Conservation (phyloP, 2,797 vertebrate genomes). For the Orestias chungarensis region DNA sequence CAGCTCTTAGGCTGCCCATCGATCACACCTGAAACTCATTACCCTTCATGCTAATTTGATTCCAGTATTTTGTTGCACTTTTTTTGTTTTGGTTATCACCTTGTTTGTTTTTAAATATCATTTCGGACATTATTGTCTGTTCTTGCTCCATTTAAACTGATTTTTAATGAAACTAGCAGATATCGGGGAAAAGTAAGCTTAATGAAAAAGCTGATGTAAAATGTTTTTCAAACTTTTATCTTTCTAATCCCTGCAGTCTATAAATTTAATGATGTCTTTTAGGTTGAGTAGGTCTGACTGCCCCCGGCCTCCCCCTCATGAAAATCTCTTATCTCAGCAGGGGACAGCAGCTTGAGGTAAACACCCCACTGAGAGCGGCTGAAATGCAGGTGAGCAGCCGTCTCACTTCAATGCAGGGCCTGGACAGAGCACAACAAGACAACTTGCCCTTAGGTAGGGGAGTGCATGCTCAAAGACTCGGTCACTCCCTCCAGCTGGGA, state of each 20-base stretch:
- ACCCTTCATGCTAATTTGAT: background rate
- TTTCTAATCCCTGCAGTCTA: conserved; percentile 38
- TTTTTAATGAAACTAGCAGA: too few relatives aligned
- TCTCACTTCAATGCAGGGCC: conserved; percentile 32
- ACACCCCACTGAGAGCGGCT: conserved; percentile 45
- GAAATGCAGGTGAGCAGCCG: conserved; percentile 18
- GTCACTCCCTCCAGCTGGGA: conserved; percentile 1
- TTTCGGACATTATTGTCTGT: background rate
- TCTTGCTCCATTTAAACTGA: background rate
- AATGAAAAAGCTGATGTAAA: background rate
- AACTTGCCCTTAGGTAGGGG: conserved; percentile 6
- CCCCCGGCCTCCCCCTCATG: conserved; percentile 24
- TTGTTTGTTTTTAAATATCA: background rate
- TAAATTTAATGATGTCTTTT: conserved; percentile 36
- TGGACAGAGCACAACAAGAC: conserved; percentile 30
- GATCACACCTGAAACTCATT: background rate
- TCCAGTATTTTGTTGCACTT: background rate
- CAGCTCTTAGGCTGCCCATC: background rate
- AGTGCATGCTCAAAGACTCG: conserved; percentile 1
- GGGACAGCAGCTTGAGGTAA: conserved; percentile 36
- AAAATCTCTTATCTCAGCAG: conserved; percentile 65
- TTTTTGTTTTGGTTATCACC: background rate
- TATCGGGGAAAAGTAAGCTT: background rate
- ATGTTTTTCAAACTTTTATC: conserved; percentile 17
- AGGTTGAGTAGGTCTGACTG: conserved; percentile 25